Percentiles rank a stretch among this genome's conserved stretches.
Evolutionary conservation across 2,797 vertebrate genomes (phyloP).

Genomic region (Sus cebifrons): DNA sequence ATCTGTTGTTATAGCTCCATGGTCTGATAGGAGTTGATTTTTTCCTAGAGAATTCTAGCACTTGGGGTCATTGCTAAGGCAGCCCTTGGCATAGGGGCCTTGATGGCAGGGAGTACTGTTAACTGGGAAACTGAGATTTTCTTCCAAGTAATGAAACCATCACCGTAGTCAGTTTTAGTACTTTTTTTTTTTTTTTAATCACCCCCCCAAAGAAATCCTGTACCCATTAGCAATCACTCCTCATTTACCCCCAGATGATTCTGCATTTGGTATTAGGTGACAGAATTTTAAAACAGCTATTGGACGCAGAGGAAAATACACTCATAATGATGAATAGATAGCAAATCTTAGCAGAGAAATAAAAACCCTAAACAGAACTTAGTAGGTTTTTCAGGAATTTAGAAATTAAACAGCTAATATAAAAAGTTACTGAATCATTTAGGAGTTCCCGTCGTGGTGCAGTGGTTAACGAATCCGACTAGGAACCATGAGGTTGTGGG

Average conservation of each 20-base stretch:
- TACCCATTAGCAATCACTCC: neutral
- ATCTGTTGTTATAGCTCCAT: neutral
- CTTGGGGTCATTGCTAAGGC: conserved; percentile 4
- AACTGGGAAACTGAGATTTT: conserved; percentile 21
- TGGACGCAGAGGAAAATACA: neutral
- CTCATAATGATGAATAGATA: neutral
- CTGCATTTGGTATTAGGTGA: neutral
- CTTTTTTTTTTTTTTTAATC: neutral
- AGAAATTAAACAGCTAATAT: neutral
- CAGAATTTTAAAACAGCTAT: neutral
- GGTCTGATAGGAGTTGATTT: neutral
- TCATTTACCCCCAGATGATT: neutral
- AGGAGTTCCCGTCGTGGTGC: neutral
- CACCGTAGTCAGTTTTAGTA: neutral
- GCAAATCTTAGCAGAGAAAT: neutral
- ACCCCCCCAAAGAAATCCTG: neutral
- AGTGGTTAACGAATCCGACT: too few relatives aligned
- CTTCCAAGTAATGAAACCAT: neutral
- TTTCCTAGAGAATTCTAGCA: conserved; percentile 25
- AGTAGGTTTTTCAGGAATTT: neutral
- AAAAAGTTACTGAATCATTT: neutral
- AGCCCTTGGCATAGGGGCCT: neutral
- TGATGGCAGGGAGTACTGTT: neutral
- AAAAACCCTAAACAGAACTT: neutral
- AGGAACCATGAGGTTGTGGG: too few relatives aligned